Conservation (phyloP, 1,140 invertebrate species). For the Oncopeltus fasciatus region DNA sequence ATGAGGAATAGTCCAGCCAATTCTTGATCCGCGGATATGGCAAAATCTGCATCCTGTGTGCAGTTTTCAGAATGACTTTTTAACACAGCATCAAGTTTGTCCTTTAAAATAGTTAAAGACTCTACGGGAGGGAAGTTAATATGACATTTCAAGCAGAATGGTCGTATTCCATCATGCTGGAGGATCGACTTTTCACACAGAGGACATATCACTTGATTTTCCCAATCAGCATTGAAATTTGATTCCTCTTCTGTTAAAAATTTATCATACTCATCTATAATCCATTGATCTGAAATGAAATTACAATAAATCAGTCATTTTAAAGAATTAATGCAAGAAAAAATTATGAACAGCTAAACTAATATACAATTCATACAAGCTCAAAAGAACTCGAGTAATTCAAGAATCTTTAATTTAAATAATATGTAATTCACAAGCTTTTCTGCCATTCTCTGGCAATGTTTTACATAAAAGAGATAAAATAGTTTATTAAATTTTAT, state of each 20-base stretch:
- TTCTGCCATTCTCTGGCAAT: too few species aligned
- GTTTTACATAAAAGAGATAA: too few species aligned
- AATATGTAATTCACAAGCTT: too few species aligned
- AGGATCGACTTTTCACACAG: slow-evolving; percentile 10
- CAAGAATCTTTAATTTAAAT: too few species aligned
- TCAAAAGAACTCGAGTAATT: too few species aligned
- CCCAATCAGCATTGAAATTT: slow-evolving; percentile 18
- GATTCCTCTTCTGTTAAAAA: slow-evolving; percentile 27
- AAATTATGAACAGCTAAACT: too few species aligned
- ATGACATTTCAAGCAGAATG: slow-evolving; percentile 13
- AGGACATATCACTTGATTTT: slow-evolving; percentile 20
- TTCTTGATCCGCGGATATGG: slow-evolving; percentile 22
- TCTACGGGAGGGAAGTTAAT: not conserved
- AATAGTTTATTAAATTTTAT: too few species aligned
- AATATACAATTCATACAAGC: too few species aligned
- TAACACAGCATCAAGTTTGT: slow-evolving; percentile 26
- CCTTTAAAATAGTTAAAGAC: not conserved
- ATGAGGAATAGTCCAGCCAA: slow-evolving; percentile 21
- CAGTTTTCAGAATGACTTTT: slow-evolving; percentile 25
- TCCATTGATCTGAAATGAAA: slow-evolving; percentile 25
- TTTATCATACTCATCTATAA: slow-evolving; percentile 30
- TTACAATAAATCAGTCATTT: not conserved
- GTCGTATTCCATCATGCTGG: slow-evolving; percentile 3
- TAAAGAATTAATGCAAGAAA: too few species aligned
- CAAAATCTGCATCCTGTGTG: slow-evolving; percentile 25